A percentile compares a stretch with the other conserved stretches of the same genome.
Conservation (phyloP, 1,140 invertebrate species). For the Colletes gigas region DNA sequence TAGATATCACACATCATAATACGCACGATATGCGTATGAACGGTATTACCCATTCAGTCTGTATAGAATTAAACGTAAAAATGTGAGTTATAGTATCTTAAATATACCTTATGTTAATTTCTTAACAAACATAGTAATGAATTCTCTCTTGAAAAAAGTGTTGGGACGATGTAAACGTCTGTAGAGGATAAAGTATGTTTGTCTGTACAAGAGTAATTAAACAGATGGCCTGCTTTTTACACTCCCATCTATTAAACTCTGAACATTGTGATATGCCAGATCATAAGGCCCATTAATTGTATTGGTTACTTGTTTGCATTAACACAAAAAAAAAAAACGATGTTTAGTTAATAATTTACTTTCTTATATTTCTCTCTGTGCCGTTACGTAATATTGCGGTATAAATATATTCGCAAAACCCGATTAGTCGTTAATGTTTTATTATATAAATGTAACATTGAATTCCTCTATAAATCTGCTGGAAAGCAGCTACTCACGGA, state of each 20-base stretch:
- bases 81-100: slow-evolving; percentile 14
- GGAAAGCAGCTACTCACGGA: slow-evolving; percentile 8
- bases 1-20: neutral
- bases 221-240: slow-evolving; percentile 41
- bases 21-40: neutral
- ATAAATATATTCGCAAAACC: slow-evolving; percentile 13
- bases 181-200: neutral
- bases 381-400: slow-evolving; percentile 23
- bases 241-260: slow-evolving; percentile 28
- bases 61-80: slow-evolving; percentile 26
- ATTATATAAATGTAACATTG: slow-evolving; percentile 11
- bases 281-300: slow-evolving; percentile 5
- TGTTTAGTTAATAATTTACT: slow-evolving; percentile 32
- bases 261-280: slow-evolving; percentile 39
- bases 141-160: slow-evolving; percentile 5
- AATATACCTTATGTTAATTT: slow-evolving; percentile 13
- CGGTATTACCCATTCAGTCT: neutral
- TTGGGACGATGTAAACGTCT: neutral
- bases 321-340: slow-evolving; percentile 32
- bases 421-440: slow-evolving; percentile 32
- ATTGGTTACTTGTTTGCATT: slow-evolving; percentile 37
- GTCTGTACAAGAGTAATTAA: slow-evolving; percentile 9
- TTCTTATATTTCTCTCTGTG: slow-evolving; percentile 41
- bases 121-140: slow-evolving; percentile 5
- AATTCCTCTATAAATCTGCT: slow-evolving; percentile 17